These are phyloP conservation scores for Heliconius erato DNA, from an alignment of 2,888 invertebrate genomes.

Conservation along the genomic window DNA sequence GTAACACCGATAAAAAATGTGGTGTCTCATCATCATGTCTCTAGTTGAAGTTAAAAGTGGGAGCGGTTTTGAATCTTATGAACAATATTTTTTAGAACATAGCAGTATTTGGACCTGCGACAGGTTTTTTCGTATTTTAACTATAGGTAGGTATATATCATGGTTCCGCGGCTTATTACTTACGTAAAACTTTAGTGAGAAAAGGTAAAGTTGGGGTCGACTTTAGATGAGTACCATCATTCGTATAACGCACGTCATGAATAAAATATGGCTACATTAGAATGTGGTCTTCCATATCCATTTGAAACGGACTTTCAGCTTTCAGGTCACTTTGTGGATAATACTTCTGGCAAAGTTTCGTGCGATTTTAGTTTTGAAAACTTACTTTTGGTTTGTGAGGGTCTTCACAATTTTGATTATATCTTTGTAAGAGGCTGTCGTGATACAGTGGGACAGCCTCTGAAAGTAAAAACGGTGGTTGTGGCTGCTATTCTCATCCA, in stretches of 20 bases:
- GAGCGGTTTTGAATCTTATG: too few species aligned
- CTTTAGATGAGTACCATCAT: constrained; percentile 11
- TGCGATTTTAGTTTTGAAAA: neutral
- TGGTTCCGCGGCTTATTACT: neutral
- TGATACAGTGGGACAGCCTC: neutral
- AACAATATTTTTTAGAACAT: too few species aligned
- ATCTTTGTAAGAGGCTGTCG: neutral
- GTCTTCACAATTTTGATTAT: neutral
- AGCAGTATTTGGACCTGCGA: too few species aligned
- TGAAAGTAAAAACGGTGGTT: neutral
- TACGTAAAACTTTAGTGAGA: neutral
- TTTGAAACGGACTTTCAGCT: constrained; percentile 16
- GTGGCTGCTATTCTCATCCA: neutral
- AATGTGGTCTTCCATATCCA: constrained; percentile 23
- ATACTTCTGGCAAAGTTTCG: neutral
- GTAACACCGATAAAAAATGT: too few species aligned
- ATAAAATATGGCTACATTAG: constrained; percentile 13
- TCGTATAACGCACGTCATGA: constrained; percentile 30
- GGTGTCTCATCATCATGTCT: too few species aligned
- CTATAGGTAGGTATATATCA: neutral
- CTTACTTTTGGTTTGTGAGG: neutral
- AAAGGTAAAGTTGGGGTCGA: constrained; percentile 1
- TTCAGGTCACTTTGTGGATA: constrained; percentile 12
- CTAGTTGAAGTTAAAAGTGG: too few species aligned
- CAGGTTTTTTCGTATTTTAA: too few species aligned